phyloP scores from a whole-genome alignment of 2,797 vertebrate genomes.

The Lepilemur ruficaudatus region DNA sequence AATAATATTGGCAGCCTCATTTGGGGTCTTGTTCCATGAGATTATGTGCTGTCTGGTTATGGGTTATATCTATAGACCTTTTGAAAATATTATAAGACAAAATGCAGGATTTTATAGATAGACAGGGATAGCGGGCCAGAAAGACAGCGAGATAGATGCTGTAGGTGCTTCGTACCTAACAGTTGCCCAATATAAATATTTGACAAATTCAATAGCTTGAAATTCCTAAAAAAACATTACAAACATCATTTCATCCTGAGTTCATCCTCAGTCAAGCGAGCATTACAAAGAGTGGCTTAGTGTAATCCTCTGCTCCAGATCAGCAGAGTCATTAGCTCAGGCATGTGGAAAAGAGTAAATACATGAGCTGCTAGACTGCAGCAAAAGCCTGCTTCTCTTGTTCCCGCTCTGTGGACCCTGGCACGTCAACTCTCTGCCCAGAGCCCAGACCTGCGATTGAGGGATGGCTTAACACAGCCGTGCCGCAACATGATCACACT shows the following conservation, averaged over 20 bases:
- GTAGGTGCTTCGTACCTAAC: conserved; percentile 31
- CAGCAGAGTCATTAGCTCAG: conserved; percentile 70
- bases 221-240: conserved; percentile 72
- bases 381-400: not conserved
- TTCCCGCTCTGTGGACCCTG: not conserved
- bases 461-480: not conserved
- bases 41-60: not conserved
- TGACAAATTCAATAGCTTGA: conserved; percentile 52
- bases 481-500: not conserved
- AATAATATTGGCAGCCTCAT: not conserved
- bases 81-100: not conserved
- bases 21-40: not conserved
- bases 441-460: not conserved
- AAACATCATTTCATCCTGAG: conserved; percentile 77
- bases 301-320: conserved; percentile 74
- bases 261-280: conserved; percentile 78
- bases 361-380: not conserved
- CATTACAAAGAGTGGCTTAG: conserved; percentile 76
- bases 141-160: conserved; percentile 6
- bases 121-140: not conserved
- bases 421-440: not conserved
- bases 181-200: conserved; percentile 67
- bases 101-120: not conserved
- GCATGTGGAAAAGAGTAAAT: conserved; percentile 69
- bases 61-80: not conserved